phyloP scores from a whole-genome alignment of 2,113 vertebrate species.

The Pseudopipra pipra region DNA sequence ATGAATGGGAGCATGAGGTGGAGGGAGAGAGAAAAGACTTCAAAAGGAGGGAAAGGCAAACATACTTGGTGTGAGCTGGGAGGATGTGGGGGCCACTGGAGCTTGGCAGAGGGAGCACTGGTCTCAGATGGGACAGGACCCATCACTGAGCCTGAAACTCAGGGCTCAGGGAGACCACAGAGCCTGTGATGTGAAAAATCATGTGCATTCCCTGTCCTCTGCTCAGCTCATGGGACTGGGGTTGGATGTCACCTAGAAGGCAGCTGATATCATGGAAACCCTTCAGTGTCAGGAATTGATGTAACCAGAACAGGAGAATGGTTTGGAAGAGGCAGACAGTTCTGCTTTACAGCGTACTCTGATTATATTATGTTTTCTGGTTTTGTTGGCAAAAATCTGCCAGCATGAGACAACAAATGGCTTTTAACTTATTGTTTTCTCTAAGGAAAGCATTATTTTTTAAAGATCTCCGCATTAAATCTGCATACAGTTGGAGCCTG shows the following conservation, averaged over 20 bases:
- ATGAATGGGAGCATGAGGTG: not conserved
- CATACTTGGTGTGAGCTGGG: not conserved
- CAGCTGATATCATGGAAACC: not conserved
- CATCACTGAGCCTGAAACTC: not conserved
- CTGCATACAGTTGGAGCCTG: slow-evolving; percentile 44
- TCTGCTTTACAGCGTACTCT: not conserved
- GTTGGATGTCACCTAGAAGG: not conserved
- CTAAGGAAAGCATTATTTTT: slow-evolving; percentile 36
- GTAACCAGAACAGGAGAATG: not conserved
- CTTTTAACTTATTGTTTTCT: slow-evolving; percentile 46
- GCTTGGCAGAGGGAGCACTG: not conserved
- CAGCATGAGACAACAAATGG: not conserved
- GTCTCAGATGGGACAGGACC: not conserved
- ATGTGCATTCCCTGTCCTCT: not conserved
- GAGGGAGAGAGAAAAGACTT: not conserved
- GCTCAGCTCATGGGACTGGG: not conserved
- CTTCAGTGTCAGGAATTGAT: not conserved
- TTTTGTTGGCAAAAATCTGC: slow-evolving; percentile 52
- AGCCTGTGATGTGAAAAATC: not conserved
- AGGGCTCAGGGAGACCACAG: not conserved
- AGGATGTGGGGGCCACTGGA: not conserved
- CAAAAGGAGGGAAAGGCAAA: not conserved
- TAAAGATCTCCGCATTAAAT: slow-evolving; percentile 57
- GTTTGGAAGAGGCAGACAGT: not conserved
- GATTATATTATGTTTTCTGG: not conserved